Base-by-base conservation (phyloP, 2,113 vertebrate species). In the Eurystomus gularis region DNA sequence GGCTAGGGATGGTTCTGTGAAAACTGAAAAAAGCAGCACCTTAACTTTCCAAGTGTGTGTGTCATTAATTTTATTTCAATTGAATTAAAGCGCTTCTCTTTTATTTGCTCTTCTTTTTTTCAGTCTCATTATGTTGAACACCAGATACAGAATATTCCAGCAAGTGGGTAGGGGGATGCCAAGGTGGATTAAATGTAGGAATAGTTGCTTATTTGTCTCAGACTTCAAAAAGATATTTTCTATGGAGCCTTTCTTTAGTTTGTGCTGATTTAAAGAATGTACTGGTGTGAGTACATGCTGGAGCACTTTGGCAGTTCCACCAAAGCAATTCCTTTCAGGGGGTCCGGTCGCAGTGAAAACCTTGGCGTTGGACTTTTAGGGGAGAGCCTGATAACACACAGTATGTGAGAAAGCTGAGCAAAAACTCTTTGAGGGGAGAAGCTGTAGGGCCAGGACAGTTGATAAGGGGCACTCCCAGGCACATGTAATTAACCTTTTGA, bases 201-300 rank as follows among this genome's bases (percentile, higher is more conserved):
- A 23, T 44, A 44, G 20, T 29, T 75, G 35, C 40, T 62, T 69
- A 16, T 51, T 80, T 44, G 31, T 55, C 18, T 79, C 31, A 44
- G 40, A n/a, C 52, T 54, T 44, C 16, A 20, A 20, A 79, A 68
- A 54, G 28, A 17, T 28, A 5, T 87, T 68, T 65, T 52, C 42
- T 39, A 4, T 35, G 3, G 55, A 58, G 60, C 37, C n/a, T 80
- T 23, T 52, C 26, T 39, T 29, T 26, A 24, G 8, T 46, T 72
- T 42, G 44, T 46, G 23, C n/a, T 73, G 37, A 58, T 87, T 35
- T 90, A 49, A 77, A 58, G 78, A 24, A 8, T 3, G 31, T 40
- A 9, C n/a, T 52, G 1, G 0, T 21, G n/a, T 15, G 24, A 28
- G 21, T 44, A 35, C 9, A 1, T 82, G 44, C 0, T 7, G 61